These are phyloP conservation scores for Oncorhynchus keta DNA, from an alignment of 2,113 vertebrate species.

Conservation along the genomic window DNA sequence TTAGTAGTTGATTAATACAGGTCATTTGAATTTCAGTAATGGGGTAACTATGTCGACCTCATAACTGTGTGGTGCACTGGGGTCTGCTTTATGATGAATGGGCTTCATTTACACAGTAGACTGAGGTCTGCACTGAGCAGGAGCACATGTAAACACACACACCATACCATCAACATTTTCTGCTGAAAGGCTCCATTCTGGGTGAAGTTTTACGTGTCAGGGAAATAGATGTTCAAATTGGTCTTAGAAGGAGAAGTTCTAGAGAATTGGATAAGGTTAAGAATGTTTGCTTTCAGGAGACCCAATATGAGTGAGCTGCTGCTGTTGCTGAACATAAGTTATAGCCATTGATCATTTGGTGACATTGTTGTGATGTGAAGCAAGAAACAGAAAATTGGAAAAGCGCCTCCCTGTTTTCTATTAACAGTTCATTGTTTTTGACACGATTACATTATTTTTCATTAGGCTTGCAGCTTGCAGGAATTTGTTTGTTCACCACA, in stretches of 20 bases:
- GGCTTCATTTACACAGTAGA: conserved; percentile 27
- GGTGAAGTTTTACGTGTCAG: conserved; percentile 12
- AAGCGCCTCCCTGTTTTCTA: conserved; percentile 17
- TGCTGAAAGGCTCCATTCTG: neutral
- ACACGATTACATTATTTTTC: conserved; percentile 45
- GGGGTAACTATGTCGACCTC: conserved; percentile 7
- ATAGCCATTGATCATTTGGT: conserved; percentile 47
- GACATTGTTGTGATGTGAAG: conserved; percentile 38
- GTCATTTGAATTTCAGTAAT: conserved; percentile 43
- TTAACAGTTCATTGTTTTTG: conserved; percentile 21
- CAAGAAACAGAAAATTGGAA: conserved; percentile 21
- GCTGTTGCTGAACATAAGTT: conserved; percentile 17
- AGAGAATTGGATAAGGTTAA: conserved; percentile 26
- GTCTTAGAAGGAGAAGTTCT: conserved; percentile 9
- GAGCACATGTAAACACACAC: neutral
- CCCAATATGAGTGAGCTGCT: conserved; percentile 51
- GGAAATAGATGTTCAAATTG: conserved; percentile 27
- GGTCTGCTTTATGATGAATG: conserved; percentile 28
- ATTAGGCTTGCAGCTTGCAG: conserved; percentile 26
- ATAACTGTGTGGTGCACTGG: conserved; percentile 7
- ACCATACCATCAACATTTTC: conserved; percentile 3
- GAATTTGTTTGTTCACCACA: conserved; percentile 20
- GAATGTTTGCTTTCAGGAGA: conserved; percentile 30
- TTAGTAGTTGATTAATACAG: conserved; percentile 56
- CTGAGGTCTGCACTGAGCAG: neutral